Conservation (phyloP, 2,797 vertebrate species). For the Enteromius fasciolatus region DNA sequence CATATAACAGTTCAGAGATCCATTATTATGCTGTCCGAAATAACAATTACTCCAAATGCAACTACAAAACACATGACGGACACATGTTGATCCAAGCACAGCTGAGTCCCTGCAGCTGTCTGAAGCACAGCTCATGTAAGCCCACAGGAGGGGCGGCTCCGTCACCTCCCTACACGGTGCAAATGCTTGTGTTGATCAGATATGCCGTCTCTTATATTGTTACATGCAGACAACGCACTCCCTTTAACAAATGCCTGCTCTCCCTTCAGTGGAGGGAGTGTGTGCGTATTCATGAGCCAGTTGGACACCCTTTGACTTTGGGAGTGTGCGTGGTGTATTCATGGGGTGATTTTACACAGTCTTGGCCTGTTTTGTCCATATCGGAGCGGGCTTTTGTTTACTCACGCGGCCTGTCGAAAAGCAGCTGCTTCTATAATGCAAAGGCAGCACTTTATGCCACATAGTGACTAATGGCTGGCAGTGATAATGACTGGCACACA, state of each 20-base stretch:
- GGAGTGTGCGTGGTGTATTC: constrained; percentile 71
- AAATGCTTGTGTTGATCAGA: constrained; percentile 53
- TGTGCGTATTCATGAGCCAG: constrained; percentile 67
- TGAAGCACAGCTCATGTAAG: constrained; percentile 41
- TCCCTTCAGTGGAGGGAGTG: constrained; percentile 59
- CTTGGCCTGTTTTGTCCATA: constrained; percentile 74
- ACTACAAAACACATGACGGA: not conserved
- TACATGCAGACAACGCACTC: constrained; percentile 62
- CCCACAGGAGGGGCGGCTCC: constrained; percentile 29
- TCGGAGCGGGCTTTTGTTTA: constrained; percentile 71
- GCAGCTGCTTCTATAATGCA: constrained; percentile 90
- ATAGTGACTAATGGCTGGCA: constrained; percentile 85
- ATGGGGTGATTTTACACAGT: constrained; percentile 80
- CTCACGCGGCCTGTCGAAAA: constrained; percentile 70
- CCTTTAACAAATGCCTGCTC: constrained; percentile 38
- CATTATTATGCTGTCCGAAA: not conserved
- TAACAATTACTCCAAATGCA: not conserved
- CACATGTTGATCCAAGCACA: constrained; percentile 58
- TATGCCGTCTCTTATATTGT: constrained; percentile 61
- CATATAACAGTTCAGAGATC: not conserved
- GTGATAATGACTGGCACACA: constrained; percentile 43
- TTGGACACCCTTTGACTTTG: constrained; percentile 53
- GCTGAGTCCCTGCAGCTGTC: constrained; percentile 58
- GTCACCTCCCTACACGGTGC: constrained; percentile 54
- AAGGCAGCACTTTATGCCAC: constrained; percentile 79